Base-by-base conservation (phyloP, 2,888 invertebrate species). In the Byasa hedistus region DNA sequence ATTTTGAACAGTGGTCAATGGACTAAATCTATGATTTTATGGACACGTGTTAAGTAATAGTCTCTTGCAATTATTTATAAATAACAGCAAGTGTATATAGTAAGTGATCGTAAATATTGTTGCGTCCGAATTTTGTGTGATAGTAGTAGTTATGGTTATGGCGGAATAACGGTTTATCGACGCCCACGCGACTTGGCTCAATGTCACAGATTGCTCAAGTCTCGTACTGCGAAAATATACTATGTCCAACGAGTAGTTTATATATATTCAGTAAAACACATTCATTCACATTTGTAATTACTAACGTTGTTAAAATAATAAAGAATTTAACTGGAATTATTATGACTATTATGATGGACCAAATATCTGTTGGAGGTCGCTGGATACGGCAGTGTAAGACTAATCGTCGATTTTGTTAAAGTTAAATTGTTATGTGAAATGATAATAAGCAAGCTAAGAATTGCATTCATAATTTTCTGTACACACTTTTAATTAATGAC, bases 1-100 rank as follows among this genome's bases (percentile, higher is more conserved):
- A 64, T 71, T 15, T 69, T 69, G 58, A 65, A 57, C 61, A 69
- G 57, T 57, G 66, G 62, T 69, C 67, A 67, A 69, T 69, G 59
- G 61, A 68, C 68, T 57, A 57, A 56, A 59, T 60, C 51, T 12
- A 59, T 59, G 58, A 57, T 24, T 62, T 62, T 59, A 57, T 51
- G 61, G 65, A 55, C 59, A 64, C 59, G 68, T 72, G 67, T 60
- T 61, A 54, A 19, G n/a, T 21, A n/a, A 12, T 44, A 54, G 44
- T 39, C 52, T 57, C 57, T 65, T 58, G 59, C 56, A 58, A 68
- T 61, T 59, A 52, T 57, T 64, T 63, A 57, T 62, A 67, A 65
- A 66, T 70, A 62, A 67, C 62, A 56, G 24, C 39, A 63, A 52
- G 59, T 24, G 61, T 68, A 65, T 64, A 63, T 66, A 23, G 32